These are phyloP conservation scores for Uloborus plumipes DNA, from an alignment of 2,888 invertebrate species.

Conservation along the genomic window DNA sequence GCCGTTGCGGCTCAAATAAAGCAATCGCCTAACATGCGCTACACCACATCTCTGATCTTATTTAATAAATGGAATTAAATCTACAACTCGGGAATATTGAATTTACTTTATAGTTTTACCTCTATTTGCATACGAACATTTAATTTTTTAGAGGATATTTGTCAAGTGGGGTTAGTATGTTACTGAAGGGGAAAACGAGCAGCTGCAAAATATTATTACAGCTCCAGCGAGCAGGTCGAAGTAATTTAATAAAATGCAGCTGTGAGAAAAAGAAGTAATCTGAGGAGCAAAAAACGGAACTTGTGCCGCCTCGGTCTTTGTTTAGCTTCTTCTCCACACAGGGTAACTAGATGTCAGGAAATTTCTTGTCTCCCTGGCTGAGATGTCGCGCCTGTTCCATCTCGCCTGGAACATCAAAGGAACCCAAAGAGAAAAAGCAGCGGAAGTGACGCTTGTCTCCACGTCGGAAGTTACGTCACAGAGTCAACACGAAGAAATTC, in stretches of 20 bases:
- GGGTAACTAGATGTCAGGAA: constrained; percentile 40
- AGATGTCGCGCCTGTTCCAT: constrained; percentile 45
- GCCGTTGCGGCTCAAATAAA: too few species aligned
- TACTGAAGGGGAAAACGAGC: constrained; percentile 17
- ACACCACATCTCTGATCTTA: too few species aligned
- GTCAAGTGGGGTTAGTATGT: too few species aligned
- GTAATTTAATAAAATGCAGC: constrained; percentile 62
- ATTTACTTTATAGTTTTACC: too few species aligned
- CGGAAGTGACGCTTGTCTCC: constrained; percentile 62
- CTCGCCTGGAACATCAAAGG: constrained; percentile 8
- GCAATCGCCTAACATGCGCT: too few species aligned
- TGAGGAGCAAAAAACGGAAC: background rate
- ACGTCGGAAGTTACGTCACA: constrained; percentile 50
- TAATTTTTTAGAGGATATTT: too few species aligned
- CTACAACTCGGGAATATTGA: too few species aligned
- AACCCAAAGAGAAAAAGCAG: constrained; percentile 35
- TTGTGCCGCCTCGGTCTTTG: background rate
- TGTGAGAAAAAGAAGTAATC: constrained; percentile 22
- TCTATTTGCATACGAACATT: too few species aligned
- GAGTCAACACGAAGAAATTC: constrained; percentile 17
- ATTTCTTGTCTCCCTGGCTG: constrained; percentile 22
- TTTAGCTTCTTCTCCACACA: constrained; percentile 19
- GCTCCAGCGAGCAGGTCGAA: constrained; percentile 44
- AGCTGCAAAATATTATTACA: constrained; percentile 56
- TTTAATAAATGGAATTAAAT: too few species aligned